Conservation (phyloP, 2,797 vertebrate genomes). For the Garrulus glandarius region DNA sequence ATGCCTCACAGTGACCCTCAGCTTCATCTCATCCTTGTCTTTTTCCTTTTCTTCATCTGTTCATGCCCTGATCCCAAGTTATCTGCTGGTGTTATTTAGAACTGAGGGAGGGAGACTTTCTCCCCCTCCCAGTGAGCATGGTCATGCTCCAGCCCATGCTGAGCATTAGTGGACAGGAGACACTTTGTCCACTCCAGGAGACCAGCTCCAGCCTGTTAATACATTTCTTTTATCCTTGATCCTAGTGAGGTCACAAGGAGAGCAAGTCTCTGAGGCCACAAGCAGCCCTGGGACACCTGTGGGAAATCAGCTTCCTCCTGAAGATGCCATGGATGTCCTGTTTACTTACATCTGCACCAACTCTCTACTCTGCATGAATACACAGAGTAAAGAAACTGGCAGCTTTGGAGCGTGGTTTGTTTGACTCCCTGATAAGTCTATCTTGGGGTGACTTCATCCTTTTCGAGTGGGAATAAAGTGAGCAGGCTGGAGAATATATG, state of each 20-base stretch:
- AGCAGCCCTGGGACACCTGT: not conserved
- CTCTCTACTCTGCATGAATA: not conserved
- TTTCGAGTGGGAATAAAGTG: not conserved
- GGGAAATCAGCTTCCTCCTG: not conserved
- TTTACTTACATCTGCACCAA: not conserved
- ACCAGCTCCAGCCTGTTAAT: not conserved
- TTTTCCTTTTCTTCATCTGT: not conserved
- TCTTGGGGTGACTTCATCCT: not conserved
- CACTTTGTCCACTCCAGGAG: not conserved
- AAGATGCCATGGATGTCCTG: not conserved
- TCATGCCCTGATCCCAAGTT: not conserved
- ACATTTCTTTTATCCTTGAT: not conserved
- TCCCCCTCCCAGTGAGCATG: not conserved
- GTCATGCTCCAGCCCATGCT: not conserved
- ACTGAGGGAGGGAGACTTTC: not conserved
- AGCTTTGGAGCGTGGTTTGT: not conserved
- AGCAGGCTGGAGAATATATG: not conserved
- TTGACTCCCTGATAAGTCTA: not conserved
- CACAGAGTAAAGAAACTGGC: not conserved
- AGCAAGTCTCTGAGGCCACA: not conserved
- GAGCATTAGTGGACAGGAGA: not conserved
- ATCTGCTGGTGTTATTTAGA: not conserved
- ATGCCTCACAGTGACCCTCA: not conserved
- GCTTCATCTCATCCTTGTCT: not conserved
- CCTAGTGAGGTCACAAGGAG: not conserved